Percentiles rank a stretch among this genome's conserved stretches.
These are phyloP conservation scores for Sinocyclocheilus anophthalmus DNA, from an alignment of 2,113 vertebrate genomes.

Conservation along the genomic window DNA sequence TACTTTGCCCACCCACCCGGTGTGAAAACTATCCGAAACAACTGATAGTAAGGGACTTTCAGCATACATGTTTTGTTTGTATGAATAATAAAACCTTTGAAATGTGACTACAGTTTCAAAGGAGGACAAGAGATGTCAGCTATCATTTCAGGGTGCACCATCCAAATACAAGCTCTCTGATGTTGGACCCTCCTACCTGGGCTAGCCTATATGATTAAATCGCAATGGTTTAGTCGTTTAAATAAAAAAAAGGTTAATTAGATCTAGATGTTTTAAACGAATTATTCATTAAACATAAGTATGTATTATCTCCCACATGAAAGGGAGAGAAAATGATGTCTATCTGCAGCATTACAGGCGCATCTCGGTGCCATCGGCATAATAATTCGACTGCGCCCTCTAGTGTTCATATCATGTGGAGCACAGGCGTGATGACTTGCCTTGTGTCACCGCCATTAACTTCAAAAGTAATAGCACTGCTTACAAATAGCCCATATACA, in stretches of 20 bases:
- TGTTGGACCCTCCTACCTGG: neutral
- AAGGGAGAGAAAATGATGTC: neutral
- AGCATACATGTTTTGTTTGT: neutral
- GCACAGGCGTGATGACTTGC: neutral
- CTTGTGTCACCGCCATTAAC: too few species aligned
- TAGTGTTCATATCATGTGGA: slow-evolving; percentile 28
- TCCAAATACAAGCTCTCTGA: neutral
- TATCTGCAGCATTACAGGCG: neutral
- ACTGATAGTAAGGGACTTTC: slow-evolving; percentile 15
- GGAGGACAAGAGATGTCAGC: slow-evolving; percentile 8
- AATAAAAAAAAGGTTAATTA: neutral
- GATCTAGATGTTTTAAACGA: neutral
- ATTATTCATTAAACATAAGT: neutral
- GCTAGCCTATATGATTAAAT: neutral
- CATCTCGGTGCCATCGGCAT: slow-evolving; percentile 40
- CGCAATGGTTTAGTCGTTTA: neutral
- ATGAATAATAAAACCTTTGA: slow-evolving; percentile 32
- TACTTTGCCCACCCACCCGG: neutral
- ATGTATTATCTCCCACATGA: neutral
- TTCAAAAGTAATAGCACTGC: too few species aligned
- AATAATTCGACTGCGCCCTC: slow-evolving; percentile 28
- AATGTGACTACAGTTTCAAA: slow-evolving; percentile 36
- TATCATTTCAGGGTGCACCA: slow-evolving; percentile 17
- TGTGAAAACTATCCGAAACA: slow-evolving; percentile 12
- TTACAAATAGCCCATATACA: too few species aligned